phyloP scores from a whole-genome alignment of 2,888 invertebrate species.

The Camptogramma bilineatum region DNA sequence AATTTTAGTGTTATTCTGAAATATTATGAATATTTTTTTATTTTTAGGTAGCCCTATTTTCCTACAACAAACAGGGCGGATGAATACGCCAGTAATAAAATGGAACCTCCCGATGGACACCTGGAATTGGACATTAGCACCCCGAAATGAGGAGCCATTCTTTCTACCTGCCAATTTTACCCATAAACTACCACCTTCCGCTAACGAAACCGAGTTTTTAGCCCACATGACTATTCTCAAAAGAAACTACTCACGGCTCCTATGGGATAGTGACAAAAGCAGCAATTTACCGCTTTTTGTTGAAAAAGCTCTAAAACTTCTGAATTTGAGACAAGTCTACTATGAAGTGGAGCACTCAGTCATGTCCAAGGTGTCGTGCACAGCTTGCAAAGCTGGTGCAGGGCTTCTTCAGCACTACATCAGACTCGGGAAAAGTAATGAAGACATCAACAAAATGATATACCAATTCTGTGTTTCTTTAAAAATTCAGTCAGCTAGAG shows the following conservation, averaged over 20 bases:
- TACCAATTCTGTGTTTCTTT: conserved; percentile 94
- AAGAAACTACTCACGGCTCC: conserved; percentile 84
- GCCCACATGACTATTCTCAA: conserved; percentile 77
- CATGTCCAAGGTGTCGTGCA: conserved; percentile 96
- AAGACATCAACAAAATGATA: conserved; percentile 93
- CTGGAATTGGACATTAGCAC: conserved; percentile 76
- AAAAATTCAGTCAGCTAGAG: conserved; percentile 94
- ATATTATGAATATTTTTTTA: neutral
- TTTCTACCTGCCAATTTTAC: conserved; percentile 77
- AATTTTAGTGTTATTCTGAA: neutral
- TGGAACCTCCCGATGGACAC: conserved; percentile 80
- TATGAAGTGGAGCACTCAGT: conserved; percentile 95
- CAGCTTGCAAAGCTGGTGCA: conserved; percentile 95
- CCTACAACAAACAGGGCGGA: conserved; percentile 65
- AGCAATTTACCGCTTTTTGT: conserved; percentile 91
- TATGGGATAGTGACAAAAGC: conserved; percentile 91
- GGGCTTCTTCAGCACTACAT: conserved; percentile 95
- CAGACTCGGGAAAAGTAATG: conserved; percentile 92
- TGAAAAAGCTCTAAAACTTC: conserved; percentile 92
- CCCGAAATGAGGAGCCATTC: conserved; percentile 72
- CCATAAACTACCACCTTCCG: conserved; percentile 81
- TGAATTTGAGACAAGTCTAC: conserved; percentile 93
- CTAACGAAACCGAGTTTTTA: conserved; percentile 79
- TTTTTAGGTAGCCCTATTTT: conserved; percentile 80
- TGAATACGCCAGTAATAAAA: conserved; percentile 73